Evolutionary conservation across 2,797 vertebrate species (phyloP), one percentile per base, ranked within the genome.

Genomic region (Parotocinclus haroldoi): DNA sequence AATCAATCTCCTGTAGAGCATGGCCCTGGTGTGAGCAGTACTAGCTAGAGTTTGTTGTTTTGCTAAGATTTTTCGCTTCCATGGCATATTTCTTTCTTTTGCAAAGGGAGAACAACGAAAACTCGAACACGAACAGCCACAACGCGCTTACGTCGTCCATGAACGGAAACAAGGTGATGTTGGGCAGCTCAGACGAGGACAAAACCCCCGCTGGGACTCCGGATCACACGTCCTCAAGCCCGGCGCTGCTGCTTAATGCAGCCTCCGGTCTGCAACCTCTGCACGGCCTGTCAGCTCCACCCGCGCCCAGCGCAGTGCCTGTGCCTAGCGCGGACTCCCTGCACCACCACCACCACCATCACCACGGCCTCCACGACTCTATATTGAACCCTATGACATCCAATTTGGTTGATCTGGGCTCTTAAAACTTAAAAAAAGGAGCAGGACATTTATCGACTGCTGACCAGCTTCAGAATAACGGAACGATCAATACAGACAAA

Each of bases 311-410:
- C 77, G 96, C 96, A 61, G 92, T 98, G 77, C 95, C 94, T 0
- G 95, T 98, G 49, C 91, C 94, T 17, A 91, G 90, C 67, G 76
- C 86, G 4, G 95, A 98, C 78, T 89, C 93, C 27, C 88, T 96
- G 89, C 96, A 96, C 80, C 96, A 96, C 71, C 96, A 98, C 80
- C 96, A 98, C 84, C 96, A 96, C 80, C 96, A 96, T 68, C 96
- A 98, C 82, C 96, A 98, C 85, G 87, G 93, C 72, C 88, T 99
- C 89, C 96, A 99, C 80, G 96, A 99, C 92, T 93, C 93, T 84
- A 98, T 99, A 83, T 95, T 99, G 87, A 98, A 98, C 88, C 92
- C 95, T 83, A 99, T 99, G 96, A 97, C 96, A 58, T 96, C 96
- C 78, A 99, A 96, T 82, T 84, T 99, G 77, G 96, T 99, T 77